A percentile compares a stretch with the other conserved stretches of the same genome.
These are phyloP conservation scores for Epizoanthus scotinus DNA, from an alignment of 92 coral and sea anemone species.

Conservation along the genomic window DNA sequence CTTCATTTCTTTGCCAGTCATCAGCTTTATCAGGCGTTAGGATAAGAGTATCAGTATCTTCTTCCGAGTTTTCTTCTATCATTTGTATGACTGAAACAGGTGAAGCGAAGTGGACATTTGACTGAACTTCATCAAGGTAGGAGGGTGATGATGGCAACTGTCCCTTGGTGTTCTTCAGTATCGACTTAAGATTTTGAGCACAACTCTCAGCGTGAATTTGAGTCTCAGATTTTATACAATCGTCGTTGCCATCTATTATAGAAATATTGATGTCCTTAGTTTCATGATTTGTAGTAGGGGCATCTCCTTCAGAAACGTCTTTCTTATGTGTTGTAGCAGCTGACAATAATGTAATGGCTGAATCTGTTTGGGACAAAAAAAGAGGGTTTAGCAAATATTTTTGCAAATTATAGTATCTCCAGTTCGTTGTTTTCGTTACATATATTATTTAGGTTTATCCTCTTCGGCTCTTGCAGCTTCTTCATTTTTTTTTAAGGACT, in stretches of 20 bases:
- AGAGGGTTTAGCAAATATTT: neutral
- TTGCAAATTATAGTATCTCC: no score
- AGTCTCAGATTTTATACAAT: neutral
- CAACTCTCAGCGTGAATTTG: neutral
- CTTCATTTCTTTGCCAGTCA: neutral
- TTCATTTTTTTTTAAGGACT: no score
- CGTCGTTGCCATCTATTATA: neutral
- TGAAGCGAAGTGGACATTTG: slow-evolving; percentile 12
- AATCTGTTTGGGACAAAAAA: neutral
- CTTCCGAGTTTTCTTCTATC: slow-evolving; percentile 29
- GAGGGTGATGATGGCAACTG: neutral
- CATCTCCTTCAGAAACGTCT: neutral
- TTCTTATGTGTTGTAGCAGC: slow-evolving; percentile 11
- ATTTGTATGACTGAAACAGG: slow-evolving; percentile 9
- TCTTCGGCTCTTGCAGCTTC: no score
- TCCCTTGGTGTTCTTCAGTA: neutral
- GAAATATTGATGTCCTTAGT: neutral
- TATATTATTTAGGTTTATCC: no score
- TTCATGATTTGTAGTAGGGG: neutral
- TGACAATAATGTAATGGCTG: slow-evolving; percentile 1
- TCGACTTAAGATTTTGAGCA: neutral
- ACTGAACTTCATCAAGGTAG: neutral
- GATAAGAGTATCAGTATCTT: slow-evolving; percentile 30
- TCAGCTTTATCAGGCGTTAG: slow-evolving; percentile 18
- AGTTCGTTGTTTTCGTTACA: no score